These are phyloP conservation scores for Bombus balteatus DNA, from an alignment of 1,140 invertebrate species.

Conservation along the genomic window DNA sequence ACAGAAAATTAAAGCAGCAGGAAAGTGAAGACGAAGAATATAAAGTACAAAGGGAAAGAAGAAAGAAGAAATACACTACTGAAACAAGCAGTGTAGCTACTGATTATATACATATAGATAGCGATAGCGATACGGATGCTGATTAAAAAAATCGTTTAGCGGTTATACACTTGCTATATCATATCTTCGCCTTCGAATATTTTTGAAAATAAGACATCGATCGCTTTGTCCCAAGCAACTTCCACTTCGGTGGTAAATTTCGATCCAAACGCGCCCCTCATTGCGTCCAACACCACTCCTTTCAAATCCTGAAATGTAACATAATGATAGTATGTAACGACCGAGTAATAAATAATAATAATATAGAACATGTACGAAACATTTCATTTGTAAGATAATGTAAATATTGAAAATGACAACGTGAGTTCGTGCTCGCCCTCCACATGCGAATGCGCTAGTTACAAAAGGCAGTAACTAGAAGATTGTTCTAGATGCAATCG, in stretches of 20 bases:
- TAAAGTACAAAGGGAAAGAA: no score
- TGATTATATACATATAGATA: neutral
- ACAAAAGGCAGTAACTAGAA: no score
- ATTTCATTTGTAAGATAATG: neutral
- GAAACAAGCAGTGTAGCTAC: neutral
- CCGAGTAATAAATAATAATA: neutral
- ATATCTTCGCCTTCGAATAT: neutral
- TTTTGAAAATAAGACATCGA: slow-evolving; percentile 71
- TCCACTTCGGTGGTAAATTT: slow-evolving; percentile 77
- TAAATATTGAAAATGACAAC: no score
- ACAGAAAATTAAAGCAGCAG: slow-evolving; percentile 15
- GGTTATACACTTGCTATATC: no score
- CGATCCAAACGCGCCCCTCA: slow-evolving; percentile 74
- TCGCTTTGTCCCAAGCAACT: slow-evolving; percentile 81
- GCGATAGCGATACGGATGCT: neutral
- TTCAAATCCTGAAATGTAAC: slow-evolving; percentile 80
- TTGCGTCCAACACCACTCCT: slow-evolving; percentile 75
- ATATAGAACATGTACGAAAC: neutral
- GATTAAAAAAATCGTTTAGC: neutral
- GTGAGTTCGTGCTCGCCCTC: no score
- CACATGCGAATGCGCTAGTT: no score
- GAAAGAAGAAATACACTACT: neutral
- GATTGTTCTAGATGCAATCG: no score
- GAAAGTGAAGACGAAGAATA: neutral
- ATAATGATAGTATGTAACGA: neutral